Evolutionary conservation across 2,797 vertebrate species (phyloP).

Genomic region (Gastrophryne carolinensis): DNA sequence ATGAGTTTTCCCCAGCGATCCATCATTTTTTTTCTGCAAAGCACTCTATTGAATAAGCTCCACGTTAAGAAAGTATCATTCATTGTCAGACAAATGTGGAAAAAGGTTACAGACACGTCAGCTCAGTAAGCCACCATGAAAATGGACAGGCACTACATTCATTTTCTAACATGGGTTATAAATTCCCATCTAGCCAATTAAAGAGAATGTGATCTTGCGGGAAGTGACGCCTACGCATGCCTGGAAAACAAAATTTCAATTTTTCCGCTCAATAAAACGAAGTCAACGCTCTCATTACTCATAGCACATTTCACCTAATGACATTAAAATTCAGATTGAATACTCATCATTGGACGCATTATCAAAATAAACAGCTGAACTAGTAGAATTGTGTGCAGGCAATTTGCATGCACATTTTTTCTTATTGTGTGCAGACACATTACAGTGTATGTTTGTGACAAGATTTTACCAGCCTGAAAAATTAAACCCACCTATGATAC

Average conservation of each 20-base stretch:
- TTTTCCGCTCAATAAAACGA: slow-evolving; percentile 17
- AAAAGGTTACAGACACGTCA: slow-evolving; percentile 40
- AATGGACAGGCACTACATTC: background rate
- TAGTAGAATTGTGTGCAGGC: background rate
- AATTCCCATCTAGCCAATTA: slow-evolving; percentile 29
- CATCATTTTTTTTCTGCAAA: background rate
- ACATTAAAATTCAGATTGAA: slow-evolving; percentile 28
- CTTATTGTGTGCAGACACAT: background rate
- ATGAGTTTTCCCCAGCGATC: background rate
- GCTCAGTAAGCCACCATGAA: background rate
- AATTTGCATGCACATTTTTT: background rate
- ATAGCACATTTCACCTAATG: background rate
- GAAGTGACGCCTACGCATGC: background rate
- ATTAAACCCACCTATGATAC: too few species aligned
- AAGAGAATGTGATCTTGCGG: background rate
- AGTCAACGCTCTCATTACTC: background rate
- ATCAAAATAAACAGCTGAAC: background rate
- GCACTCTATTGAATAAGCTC: background rate
- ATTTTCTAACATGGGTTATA: background rate
- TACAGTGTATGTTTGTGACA: too few species aligned
- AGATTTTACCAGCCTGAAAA: too few species aligned
- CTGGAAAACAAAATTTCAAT: slow-evolving; percentile 8
- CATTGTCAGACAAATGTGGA: background rate
- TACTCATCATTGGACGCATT: slow-evolving; percentile 18
- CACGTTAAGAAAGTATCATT: background rate